phyloP scores from a whole-genome alignment of 2,797 vertebrate genomes.

The Peromyscus nudipes region DNA sequence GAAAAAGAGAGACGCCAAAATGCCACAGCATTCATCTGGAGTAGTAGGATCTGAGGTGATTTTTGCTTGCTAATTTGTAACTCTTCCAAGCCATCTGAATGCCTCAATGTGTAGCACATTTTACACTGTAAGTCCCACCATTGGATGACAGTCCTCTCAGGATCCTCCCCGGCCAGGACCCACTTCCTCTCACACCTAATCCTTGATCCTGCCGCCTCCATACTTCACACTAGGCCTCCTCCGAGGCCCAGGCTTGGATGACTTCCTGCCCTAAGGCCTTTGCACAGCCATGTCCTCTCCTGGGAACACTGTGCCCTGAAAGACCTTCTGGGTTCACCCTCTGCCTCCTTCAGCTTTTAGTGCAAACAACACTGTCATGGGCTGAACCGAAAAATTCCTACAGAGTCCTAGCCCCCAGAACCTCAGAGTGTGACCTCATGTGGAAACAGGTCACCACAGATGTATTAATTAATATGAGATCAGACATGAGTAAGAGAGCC shows the following conservation, averaged over 20 bases:
- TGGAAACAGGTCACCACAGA: background rate
- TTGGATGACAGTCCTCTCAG: background rate
- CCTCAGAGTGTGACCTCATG: background rate
- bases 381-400: background rate
- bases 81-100: background rate
- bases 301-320: background rate
- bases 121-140: background rate
- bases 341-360: background rate
- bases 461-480: background rate
- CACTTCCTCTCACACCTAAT: background rate
- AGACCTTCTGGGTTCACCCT: background rate
- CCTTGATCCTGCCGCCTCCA: background rate
- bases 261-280: background rate
- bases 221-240: background rate
- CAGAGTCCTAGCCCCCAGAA: background rate
- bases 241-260: background rate
- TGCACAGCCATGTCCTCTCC: background rate
- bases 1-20: background rate
- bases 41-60: background rate
- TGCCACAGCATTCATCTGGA: background rate
- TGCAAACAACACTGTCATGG: background rate
- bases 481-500: background rate
- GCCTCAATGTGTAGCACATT: background rate
- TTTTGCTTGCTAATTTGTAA: constrained; percentile 27
- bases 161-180: background rate